These are phyloP conservation scores for Pinctada fucata DNA, from an alignment of 2,888 invertebrate genomes.

Conservation along the genomic window DNA sequence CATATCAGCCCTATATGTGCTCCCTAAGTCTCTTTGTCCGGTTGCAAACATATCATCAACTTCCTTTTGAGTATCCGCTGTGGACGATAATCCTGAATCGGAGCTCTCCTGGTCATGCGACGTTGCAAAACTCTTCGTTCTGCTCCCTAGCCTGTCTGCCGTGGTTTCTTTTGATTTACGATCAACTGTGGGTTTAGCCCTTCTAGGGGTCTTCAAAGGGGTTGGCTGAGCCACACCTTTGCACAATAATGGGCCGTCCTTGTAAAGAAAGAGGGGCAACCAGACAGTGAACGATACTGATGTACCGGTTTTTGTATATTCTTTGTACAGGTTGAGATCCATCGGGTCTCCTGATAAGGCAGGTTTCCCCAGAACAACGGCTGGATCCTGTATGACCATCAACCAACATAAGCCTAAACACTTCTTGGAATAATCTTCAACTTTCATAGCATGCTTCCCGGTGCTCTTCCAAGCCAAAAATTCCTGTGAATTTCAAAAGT, in stretches of 20 bases:
- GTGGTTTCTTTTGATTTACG: background rate
- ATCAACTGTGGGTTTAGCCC: background rate
- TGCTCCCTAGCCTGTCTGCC: too few relatives aligned
- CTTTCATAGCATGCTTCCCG: background rate
- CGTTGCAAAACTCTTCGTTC: too few relatives aligned
- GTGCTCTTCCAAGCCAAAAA: background rate
- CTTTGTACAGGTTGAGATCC: slow-evolving; percentile 34
- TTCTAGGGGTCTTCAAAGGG: background rate
- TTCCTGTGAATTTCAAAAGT: slow-evolving; percentile 3
- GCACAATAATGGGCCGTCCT: slow-evolving; percentile 36
- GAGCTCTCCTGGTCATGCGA: too few relatives aligned
- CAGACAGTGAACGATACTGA: slow-evolving; percentile 43
- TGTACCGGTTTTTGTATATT: slow-evolving; percentile 42
- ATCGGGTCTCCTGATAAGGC: background rate
- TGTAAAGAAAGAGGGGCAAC: slow-evolving; percentile 41
- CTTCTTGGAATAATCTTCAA: slow-evolving; percentile 19
- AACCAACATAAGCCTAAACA: slow-evolving; percentile 47
- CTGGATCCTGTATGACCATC: slow-evolving; percentile 45
- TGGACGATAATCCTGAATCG: too few relatives aligned
- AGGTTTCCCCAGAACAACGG: slow-evolving; percentile 30
- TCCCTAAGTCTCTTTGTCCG: too few relatives aligned
- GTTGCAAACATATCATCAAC: too few relatives aligned
- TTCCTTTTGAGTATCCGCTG: too few relatives aligned
- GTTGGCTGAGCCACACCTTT: slow-evolving; percentile 46
- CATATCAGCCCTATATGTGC: too few relatives aligned